Percentiles rank a stretch among this genome's conserved stretches.
These are phyloP conservation scores for Macaria liturata DNA, from an alignment of 2,888 invertebrate species.

Conservation along the genomic window DNA sequence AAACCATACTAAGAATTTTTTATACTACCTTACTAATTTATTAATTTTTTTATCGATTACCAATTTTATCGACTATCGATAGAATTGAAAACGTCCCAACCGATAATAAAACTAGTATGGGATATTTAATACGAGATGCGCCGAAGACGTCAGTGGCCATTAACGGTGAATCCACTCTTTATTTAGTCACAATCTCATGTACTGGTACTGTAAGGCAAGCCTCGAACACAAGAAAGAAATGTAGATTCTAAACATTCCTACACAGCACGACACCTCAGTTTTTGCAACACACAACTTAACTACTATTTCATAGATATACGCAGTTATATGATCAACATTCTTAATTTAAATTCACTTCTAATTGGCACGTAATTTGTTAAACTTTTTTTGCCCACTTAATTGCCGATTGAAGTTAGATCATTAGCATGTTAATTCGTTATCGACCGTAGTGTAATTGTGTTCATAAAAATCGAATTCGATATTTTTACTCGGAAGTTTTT, in stretches of 20 bases:
- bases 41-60: background rate
- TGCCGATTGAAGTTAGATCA: conserved; percentile 56
- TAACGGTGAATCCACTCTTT: conserved; percentile 69
- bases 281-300: conserved; percentile 44
- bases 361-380: conserved; percentile 52
- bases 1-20: too few species aligned
- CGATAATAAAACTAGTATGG: conserved; percentile 52
- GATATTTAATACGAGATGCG: conserved; percentile 55
- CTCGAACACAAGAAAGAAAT: conserved; percentile 43
- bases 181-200: conserved; percentile 62
- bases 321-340: conserved; percentile 54
- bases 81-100: conserved; percentile 29
- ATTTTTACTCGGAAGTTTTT: conserved; percentile 46
- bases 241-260: conserved; percentile 45
- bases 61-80: conserved; percentile 46
- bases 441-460: conserved; percentile 39
- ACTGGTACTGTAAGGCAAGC: conserved; percentile 44
- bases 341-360: conserved; percentile 54
- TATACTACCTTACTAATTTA: too few species aligned
- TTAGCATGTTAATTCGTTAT: conserved; percentile 54
- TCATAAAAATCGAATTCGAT: conserved; percentile 48
- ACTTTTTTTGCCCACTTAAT: conserved; percentile 50
- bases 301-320: conserved; percentile 49
- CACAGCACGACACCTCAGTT: conserved; percentile 38
- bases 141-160: conserved; percentile 67